These are phyloP conservation scores for Diadophis punctatus DNA, from an alignment of 2,113 vertebrate species.

Conservation along the genomic window DNA sequence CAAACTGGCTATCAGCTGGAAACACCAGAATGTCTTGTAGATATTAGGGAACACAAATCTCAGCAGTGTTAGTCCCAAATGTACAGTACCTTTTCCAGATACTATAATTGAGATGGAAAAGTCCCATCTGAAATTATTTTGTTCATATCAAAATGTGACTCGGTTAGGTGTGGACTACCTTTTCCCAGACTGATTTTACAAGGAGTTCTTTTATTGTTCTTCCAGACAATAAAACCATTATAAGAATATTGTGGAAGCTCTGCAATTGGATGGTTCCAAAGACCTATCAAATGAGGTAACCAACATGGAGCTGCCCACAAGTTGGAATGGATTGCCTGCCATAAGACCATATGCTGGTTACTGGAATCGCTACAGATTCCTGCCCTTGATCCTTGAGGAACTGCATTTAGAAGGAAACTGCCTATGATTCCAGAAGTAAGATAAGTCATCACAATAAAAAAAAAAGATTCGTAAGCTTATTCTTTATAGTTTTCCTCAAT, in stretches of 20 bases:
- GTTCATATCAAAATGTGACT: background rate
- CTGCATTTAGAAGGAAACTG: background rate
- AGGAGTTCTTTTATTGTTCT: background rate
- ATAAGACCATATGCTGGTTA: background rate
- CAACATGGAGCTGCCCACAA: background rate
- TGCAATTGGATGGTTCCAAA: background rate
- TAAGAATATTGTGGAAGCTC: background rate
- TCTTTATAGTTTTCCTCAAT: background rate
- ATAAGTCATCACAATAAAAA: background rate
- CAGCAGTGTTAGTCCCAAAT: background rate
- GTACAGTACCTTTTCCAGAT: too few relatives aligned
- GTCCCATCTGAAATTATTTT: background rate
- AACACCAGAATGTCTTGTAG: background rate
- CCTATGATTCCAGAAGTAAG: background rate
- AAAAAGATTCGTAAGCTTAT: background rate
- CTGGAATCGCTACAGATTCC: background rate
- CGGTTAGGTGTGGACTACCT: background rate
- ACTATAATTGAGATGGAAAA: background rate
- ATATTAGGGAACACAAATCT: background rate
- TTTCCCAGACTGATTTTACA: background rate
- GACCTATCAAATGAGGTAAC: background rate
- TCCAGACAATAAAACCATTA: background rate
- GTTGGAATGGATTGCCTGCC: background rate
- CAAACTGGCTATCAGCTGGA: background rate
- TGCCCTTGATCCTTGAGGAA: background rate